Evolutionary conservation across 2,113 vertebrate species (phyloP), one percentile per base, ranked within the genome.

Genomic region (Dolichotis patagonum): DNA sequence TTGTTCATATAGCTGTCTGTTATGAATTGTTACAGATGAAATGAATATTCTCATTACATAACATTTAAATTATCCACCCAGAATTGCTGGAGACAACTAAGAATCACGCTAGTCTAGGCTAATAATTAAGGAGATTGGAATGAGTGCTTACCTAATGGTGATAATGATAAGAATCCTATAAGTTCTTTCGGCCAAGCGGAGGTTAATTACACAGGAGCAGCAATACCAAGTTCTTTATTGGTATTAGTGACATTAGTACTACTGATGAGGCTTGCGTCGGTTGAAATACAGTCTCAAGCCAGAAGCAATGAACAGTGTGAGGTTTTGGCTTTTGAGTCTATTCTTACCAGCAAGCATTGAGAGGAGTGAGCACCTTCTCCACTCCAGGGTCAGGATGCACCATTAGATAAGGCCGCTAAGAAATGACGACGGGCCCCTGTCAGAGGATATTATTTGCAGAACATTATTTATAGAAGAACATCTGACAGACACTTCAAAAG

Each of bases 391-490:
- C 22, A 8, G 28, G 49, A 12, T 56, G 11, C 35, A 82, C 16
- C 14, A 80, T 60, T 46, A 67, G 38, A 19, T 17, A 52, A 93
- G 13, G n/a, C 56, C 32, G 75, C 4, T 4, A 92, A 11, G 3
- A 10, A n/a, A 52, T 32, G 6, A 24, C 8, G 73, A 52, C 60
- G 28, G 43, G 26, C 49, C 60, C 60, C 20, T 86, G 32, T 88
- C 78, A 85, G 43, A 95, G 54, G 24, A 26, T 65, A 49, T 80
- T 14, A 46, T 80, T 73, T 77, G 4, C 32, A 49, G 77, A 80
- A 75, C 24, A 32, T 38, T 46, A 60, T 84, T 90, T 95, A 49
- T 60, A 96, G 43, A 96, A 86, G 9, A 89, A 63, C 32, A 60
- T 17, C 3, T 46, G 30, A 38, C 19, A 71, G 35, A 93, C 2